Conservation (phyloP, 2,113 vertebrate species). For the Heterochromis multidens region DNA sequence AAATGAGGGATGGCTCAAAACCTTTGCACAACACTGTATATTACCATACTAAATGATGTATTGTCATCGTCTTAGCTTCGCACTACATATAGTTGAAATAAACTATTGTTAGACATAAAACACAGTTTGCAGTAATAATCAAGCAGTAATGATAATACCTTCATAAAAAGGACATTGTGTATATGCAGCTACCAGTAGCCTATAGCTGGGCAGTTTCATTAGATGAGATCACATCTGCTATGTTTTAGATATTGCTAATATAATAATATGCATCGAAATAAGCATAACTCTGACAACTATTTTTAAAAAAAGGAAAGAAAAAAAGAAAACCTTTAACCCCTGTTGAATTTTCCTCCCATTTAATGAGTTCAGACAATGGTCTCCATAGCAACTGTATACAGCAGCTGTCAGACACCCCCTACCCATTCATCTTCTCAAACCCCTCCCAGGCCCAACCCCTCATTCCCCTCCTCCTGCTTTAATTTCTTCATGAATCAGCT, state of each 20-base stretch:
- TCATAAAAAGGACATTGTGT: neutral
- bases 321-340: neutral
- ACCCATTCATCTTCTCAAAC: neutral
- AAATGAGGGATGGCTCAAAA: neutral
- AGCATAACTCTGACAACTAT: neutral
- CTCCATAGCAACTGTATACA: conserved; percentile 72
- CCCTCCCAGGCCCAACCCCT: neutral
- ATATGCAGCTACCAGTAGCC: neutral
- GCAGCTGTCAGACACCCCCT: conserved; percentile 40
- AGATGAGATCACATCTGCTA: neutral
- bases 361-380: conserved; percentile 68
- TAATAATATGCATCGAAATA: neutral
- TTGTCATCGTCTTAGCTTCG: neutral
- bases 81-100: neutral
- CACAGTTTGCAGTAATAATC: neutral
- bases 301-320: neutral
- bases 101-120: neutral
- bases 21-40: neutral
- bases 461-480: neutral
- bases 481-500: conserved; percentile 25
- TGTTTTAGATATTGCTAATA: neutral
- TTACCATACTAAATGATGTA: neutral
- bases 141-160: neutral
- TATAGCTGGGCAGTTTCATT: neutral
- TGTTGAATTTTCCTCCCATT: neutral